A percentile compares a stretch with the other conserved stretches of the same genome.
Evolutionary conservation across 2,888 invertebrate species (phyloP).

Genomic region (Andrena chrysosceles): DNA sequence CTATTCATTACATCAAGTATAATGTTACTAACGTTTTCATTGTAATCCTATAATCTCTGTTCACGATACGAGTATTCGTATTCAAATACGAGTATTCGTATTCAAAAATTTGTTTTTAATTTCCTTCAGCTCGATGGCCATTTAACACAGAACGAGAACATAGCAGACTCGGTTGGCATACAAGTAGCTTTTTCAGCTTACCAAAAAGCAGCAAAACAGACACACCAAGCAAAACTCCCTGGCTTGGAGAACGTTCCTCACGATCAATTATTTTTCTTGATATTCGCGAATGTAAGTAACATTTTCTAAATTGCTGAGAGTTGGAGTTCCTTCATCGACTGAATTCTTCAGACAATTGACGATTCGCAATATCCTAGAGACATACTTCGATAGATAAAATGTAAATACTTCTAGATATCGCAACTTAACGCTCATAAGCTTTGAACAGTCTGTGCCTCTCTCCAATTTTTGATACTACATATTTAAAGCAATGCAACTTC

Average conservation of each 20-base stretch:
- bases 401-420: no score
- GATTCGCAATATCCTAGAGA: no score
- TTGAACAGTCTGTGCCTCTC: not conserved
- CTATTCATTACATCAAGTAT: no score
- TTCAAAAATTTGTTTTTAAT: not conserved
- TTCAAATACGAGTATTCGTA: no score
- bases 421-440: no score
- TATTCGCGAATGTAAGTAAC: slow-evolving; percentile 63
- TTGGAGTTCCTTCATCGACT: no score
- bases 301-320: not conserved
- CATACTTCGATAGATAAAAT: no score
- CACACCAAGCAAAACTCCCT: slow-evolving; percentile 48
- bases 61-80: no score
- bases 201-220: slow-evolving; percentile 19
- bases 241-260: slow-evolving; percentile 53
- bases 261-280: slow-evolving; percentile 66
- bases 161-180: slow-evolving; percentile 64
- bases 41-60: no score
- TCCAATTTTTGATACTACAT: not conserved
- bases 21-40: no score
- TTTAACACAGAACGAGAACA: slow-evolving; percentile 60
- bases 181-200: slow-evolving; percentile 57
- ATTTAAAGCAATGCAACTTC: not conserved
- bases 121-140: slow-evolving; percentile 23
- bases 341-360: no score